Percentiles rank a stretch among this genome's conserved stretches.
phyloP scores from a whole-genome alignment of 2,888 invertebrate genomes.

The Acanthosoma haemorrhoidale region DNA sequence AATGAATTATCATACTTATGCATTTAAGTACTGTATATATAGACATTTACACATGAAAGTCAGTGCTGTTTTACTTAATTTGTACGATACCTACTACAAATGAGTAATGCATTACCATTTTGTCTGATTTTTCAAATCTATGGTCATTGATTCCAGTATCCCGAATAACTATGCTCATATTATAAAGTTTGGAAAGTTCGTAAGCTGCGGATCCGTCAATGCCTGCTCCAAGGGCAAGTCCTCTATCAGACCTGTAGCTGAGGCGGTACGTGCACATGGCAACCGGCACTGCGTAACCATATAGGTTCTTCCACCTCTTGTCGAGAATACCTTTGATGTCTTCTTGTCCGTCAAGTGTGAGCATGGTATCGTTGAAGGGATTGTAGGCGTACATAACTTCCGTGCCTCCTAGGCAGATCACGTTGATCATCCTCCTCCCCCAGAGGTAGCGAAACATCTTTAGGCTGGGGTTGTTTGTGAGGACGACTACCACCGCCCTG shows the following conservation, averaged over 20 bases:
- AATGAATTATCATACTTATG: too few species aligned
- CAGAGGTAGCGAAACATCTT: not conserved
- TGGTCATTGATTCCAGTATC: not conserved
- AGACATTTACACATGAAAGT: too few species aligned
- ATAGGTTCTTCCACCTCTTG: not conserved
- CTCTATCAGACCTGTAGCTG: not conserved
- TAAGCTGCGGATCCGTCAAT: not conserved
- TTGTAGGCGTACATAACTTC: not conserved
- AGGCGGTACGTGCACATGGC: not conserved
- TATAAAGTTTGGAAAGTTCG: constrained; percentile 6
- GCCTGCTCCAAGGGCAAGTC: not conserved
- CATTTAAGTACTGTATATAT: too few species aligned
- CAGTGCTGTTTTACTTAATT: too few species aligned
- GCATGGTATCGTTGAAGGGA: not conserved
- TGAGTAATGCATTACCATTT: too few species aligned
- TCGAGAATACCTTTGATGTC: not conserved
- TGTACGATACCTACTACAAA: too few species aligned
- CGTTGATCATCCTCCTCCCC: not conserved
- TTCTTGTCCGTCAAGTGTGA: not conserved
- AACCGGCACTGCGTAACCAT: not conserved
- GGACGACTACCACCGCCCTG: not conserved
- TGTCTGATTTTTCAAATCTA: not conserved
- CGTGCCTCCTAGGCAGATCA: not conserved
- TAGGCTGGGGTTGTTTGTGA: not conserved
- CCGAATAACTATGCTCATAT: not conserved